phyloP scores from a whole-genome alignment of 2,113 vertebrate genomes.

The Anthoscopus minutus region DNA sequence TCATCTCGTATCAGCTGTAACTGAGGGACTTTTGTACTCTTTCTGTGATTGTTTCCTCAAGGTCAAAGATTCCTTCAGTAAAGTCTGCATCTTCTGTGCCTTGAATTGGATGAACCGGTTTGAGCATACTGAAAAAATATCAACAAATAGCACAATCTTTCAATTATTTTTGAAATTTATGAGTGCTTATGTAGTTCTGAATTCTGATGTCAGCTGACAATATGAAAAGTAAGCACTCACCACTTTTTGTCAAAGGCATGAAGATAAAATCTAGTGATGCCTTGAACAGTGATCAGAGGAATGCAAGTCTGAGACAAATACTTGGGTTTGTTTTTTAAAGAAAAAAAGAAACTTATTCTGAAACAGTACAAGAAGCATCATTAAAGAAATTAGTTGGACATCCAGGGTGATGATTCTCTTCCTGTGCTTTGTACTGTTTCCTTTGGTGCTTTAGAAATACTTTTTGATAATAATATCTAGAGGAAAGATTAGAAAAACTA shows the following conservation, averaged over 20 bases:
- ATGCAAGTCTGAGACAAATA: background rate
- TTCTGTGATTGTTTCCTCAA: background rate
- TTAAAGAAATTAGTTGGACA: background rate
- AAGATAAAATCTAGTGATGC: background rate
- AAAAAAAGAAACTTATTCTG: background rate
- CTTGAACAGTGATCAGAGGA: background rate
- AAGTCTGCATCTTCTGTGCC: background rate
- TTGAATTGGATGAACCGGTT: background rate
- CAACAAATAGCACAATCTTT: background rate
- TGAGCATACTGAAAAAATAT: background rate
- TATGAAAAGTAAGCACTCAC: background rate
- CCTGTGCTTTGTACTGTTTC: background rate
- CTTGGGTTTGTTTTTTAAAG: background rate
- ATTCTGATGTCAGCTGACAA: background rate
- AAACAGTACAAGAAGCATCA: background rate
- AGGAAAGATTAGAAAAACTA: background rate
- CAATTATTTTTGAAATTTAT: background rate
- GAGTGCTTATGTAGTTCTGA: background rate
- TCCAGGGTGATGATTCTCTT: background rate
- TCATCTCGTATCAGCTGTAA: background rate
- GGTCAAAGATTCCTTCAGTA: background rate
- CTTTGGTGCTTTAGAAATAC: background rate
- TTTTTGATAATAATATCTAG: background rate
- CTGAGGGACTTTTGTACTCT: background rate
- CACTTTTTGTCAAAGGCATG: background rate